Conservation (phyloP, 2,797 vertebrate genomes). For the Tympanoctomys barrerae region DNA sequence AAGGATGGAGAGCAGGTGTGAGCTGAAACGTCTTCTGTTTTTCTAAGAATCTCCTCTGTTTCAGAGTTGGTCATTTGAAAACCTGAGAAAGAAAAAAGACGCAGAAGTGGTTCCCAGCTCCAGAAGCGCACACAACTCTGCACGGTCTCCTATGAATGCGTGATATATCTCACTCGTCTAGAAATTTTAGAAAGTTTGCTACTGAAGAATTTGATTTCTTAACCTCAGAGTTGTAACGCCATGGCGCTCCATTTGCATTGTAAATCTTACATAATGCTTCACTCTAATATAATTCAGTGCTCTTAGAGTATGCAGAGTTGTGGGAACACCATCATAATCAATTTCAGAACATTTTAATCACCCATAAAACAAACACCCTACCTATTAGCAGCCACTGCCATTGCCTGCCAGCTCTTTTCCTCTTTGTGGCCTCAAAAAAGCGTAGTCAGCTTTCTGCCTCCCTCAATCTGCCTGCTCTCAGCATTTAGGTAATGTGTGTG, state of each 20-base stretch:
- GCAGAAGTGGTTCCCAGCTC: constrained; percentile 5
- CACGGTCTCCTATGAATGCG: not conserved
- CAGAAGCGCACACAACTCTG: not conserved
- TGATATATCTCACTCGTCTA: not conserved
- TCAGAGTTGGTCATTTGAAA: constrained; percentile 19
- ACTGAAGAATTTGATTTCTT: not conserved
- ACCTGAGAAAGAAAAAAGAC: not conserved
- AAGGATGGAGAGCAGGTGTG: not conserved
- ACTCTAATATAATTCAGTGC: not conserved
- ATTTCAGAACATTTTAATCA: not conserved
- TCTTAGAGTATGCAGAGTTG: not conserved
- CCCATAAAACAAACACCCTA: not conserved
- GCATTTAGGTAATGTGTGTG: not conserved
- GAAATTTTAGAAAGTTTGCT: not conserved
- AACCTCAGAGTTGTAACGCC: not conserved
- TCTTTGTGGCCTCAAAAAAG: not conserved
- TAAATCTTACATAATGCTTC: not conserved
- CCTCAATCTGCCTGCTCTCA: not conserved
- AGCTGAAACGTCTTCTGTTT: not conserved
- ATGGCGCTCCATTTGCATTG: not conserved
- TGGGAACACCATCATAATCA: not conserved
- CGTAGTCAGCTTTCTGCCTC: not conserved
- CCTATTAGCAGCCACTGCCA: not conserved
- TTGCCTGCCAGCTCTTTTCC: not conserved
- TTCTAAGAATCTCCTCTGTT: not conserved